phyloP scores from a whole-genome alignment of 2,797 vertebrate genomes.

The Sphaeramia orbicularis region DNA sequence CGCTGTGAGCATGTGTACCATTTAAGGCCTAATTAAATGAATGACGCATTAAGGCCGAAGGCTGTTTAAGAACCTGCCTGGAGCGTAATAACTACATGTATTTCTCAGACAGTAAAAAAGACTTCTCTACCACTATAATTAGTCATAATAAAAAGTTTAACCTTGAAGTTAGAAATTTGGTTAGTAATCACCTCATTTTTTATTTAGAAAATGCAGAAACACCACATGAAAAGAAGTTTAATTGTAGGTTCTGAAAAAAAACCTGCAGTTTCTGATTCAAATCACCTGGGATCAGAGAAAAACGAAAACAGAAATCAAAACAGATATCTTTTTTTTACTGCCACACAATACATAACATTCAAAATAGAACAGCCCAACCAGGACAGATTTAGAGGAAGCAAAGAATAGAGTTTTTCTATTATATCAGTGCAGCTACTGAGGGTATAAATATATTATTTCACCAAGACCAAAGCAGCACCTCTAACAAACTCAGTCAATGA shows the following conservation, averaged over 20 bases:
- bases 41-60: slow-evolving; percentile 21
- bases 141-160: slow-evolving; percentile 5
- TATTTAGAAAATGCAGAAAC: neutral
- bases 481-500: slow-evolving; percentile 59
- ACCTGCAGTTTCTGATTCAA: slow-evolving; percentile 9
- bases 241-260: slow-evolving; percentile 10
- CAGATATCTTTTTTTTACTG: slow-evolving; percentile 5
- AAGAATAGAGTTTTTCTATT: slow-evolving; percentile 37
- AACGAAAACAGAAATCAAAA: slow-evolving; percentile 22
- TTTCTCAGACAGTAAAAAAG: slow-evolving; percentile 12
- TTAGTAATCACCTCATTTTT: neutral
- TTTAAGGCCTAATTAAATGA: slow-evolving; percentile 37
- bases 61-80: slow-evolving; percentile 30
- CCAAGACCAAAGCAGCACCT: slow-evolving; percentile 33
- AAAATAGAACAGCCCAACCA: slow-evolving; percentile 11
- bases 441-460: slow-evolving; percentile 42
- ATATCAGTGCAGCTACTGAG: slow-evolving; percentile 14
- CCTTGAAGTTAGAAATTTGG: slow-evolving; percentile 7
- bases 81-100: slow-evolving; percentile 11
- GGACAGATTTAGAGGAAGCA: slow-evolving; percentile 17
- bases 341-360: slow-evolving; percentile 5
- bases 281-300: slow-evolving; percentile 4
- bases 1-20: slow-evolving; percentile 1
- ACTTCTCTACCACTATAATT: neutral
- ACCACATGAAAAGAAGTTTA: slow-evolving; percentile 3